Evolutionary conservation across 2,888 invertebrate genomes (phyloP).

Genomic region (Nyleta sp.): DNA sequence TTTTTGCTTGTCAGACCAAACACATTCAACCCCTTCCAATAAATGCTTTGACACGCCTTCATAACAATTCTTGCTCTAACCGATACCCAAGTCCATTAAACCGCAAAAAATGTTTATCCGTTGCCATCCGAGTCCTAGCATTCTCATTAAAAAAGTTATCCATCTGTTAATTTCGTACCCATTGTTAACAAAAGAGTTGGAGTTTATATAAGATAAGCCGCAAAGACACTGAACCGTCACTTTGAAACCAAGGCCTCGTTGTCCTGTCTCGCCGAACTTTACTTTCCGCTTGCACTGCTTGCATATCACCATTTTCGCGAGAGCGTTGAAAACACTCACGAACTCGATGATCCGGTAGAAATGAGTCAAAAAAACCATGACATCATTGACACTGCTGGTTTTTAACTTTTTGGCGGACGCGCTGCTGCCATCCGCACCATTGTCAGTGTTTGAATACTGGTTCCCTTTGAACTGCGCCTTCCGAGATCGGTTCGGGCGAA

Average conservation of each 20-base stretch:
- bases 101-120: constrained; percentile 67
- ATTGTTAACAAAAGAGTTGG: constrained; percentile 12
- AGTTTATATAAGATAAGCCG: constrained; percentile 17
- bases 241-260: constrained; percentile 46
- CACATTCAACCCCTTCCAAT: constrained; percentile 2
- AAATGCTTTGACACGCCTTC: constrained; percentile 20
- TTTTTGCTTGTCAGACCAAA: constrained; percentile 19
- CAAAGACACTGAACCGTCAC: constrained; percentile 32
- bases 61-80: constrained; percentile 35
- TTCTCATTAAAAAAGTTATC: constrained; percentile 66
- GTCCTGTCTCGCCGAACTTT: constrained; percentile 25
- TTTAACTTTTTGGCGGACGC: constrained; percentile 17
- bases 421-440: neutral
- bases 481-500: neutral
- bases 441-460: neutral
- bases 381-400: constrained; percentile 27
- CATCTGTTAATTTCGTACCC: constrained; percentile 67
- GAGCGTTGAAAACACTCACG: constrained; percentile 34
- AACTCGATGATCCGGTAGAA: constrained; percentile 52
- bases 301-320: constrained; percentile 33
- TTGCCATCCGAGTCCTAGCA: constrained; percentile 65
- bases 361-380: constrained; percentile 8
- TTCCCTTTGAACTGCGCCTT: neutral
- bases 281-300: constrained; percentile 38
- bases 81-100: constrained; percentile 63